These are phyloP conservation scores for Heterocephalus glaber DNA, from an alignment of 2,113 vertebrate species.

Conservation along the genomic window DNA sequence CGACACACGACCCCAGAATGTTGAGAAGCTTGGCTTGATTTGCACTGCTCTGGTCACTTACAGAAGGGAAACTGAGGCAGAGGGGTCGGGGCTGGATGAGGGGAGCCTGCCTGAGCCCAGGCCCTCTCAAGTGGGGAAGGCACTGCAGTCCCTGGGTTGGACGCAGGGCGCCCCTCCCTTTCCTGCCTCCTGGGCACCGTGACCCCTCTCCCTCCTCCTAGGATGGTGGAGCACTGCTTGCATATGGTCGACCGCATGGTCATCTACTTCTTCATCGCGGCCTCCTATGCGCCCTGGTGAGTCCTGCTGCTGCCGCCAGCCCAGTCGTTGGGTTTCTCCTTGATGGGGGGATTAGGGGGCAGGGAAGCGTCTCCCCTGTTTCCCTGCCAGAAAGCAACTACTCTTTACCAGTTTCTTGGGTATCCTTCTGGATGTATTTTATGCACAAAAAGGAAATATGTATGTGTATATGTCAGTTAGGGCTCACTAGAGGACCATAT, in stretches of 20 bases:
- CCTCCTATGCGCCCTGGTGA: constrained; percentile 95
- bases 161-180: rapidly evolving
- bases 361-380: neutral
- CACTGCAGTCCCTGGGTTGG: rapidly evolving
- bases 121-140: rapidly evolving
- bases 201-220: constrained; percentile 67
- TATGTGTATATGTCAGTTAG: neutral
- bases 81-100: neutral
- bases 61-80: neutral
- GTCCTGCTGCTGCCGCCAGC: constrained; percentile 58
- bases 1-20: neutral
- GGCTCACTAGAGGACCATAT: neutral
- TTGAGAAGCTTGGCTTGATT: neutral
- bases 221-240: constrained; percentile 92
- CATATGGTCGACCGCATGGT: constrained; percentile 97
- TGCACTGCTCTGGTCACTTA: neutral
- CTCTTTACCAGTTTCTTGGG: rapidly evolving
- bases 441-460: neutral
- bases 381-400: neutral
- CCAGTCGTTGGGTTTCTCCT: rapidly evolving
- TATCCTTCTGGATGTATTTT: neutral
- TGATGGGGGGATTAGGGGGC: neutral
- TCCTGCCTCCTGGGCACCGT: neutral
- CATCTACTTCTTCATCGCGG: constrained; percentile 97
- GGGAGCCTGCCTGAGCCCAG: neutral